Conservation (phyloP, 2,797 vertebrate genomes). For the Arrhamphus sclerolepis region DNA sequence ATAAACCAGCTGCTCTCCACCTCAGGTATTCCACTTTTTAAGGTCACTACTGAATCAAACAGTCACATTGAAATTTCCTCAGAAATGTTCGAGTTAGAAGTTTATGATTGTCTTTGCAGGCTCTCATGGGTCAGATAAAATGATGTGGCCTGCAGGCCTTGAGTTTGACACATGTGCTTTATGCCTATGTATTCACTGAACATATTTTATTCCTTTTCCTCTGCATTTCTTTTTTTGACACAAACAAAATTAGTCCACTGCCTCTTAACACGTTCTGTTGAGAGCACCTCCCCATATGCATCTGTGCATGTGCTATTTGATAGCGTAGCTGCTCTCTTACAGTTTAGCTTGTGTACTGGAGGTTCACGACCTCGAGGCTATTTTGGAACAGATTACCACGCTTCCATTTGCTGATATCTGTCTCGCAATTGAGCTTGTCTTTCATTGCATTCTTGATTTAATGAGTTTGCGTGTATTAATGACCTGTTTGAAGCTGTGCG, state of each 20-base stretch:
- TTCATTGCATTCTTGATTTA: background rate
- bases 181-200: background rate
- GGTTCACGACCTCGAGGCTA: slow-evolving; percentile 43
- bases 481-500: no score
- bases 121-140: no score
- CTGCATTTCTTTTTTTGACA: background rate
- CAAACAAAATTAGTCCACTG: background rate
- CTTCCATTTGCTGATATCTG: slow-evolving; percentile 20
- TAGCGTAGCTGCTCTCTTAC: slow-evolving; percentile 20
- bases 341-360: slow-evolving; percentile 15
- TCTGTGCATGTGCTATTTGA: slow-evolving; percentile 5
- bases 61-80: no score
- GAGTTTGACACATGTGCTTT: no score
- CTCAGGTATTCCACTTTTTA: no score
- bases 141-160: no score
- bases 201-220: background rate
- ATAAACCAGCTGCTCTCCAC: no score
- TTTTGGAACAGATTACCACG: slow-evolving; percentile 40
- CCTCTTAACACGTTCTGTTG: slow-evolving; percentile 15
- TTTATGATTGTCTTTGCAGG: no score
- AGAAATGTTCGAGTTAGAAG: no score
- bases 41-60: no score
- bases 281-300: background rate
- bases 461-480: background rate
- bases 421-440: slow-evolving; percentile 34